Base-by-base conservation (phyloP, 2,797 vertebrate species). In the Hozukius guyotensis region DNA sequence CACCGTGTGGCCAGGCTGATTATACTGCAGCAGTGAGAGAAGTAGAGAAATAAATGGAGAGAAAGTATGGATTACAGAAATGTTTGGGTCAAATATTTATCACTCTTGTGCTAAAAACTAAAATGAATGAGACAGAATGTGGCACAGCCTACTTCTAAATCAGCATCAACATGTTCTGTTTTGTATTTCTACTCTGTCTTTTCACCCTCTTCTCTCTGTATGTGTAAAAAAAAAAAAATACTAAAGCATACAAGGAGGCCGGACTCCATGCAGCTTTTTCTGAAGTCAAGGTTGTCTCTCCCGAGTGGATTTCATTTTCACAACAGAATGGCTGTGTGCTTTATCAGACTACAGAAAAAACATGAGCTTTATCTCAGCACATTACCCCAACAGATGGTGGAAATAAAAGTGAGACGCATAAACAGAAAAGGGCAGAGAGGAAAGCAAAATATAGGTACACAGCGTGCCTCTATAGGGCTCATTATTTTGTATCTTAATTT, bases 1-100 rank as follows among this genome's bases (percentile, higher is more conserved):
- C 98, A 99, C 72, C 99, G 97, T 4, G 97, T 97, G 87, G 99
- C 98, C 96, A 99, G 91, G 96, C 98, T 99, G 92, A 99, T 99
- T 94, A 99, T 97, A 97, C 99, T 99, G 89, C 1, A 88, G 86
- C 6, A 77, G n/a, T 0, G 31, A 52, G 34, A 52, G 81, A 82
- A 12, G 9, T 46, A 69, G 0, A 81, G 1, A 46, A 34, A 29
- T 8, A 31, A 4, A 49, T 8, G 14, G 2, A 36, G 20, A 27
- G 5, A 36, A 18, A 63, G 12, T 13, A 55, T 42, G 3, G 6
- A 62, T 69, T 38, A 60, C 2, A 63, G 49, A 76, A 62, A 70
- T 36, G 22, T 9, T 22, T 24, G 34, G 34, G 24, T 72, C 22
- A 55, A 69, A 71, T 13, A 83, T 59, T 55, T 6, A 56, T 31